Evolutionary conservation across 2,797 vertebrate species (phyloP).

Genomic region (Vireo griseus): DNA sequence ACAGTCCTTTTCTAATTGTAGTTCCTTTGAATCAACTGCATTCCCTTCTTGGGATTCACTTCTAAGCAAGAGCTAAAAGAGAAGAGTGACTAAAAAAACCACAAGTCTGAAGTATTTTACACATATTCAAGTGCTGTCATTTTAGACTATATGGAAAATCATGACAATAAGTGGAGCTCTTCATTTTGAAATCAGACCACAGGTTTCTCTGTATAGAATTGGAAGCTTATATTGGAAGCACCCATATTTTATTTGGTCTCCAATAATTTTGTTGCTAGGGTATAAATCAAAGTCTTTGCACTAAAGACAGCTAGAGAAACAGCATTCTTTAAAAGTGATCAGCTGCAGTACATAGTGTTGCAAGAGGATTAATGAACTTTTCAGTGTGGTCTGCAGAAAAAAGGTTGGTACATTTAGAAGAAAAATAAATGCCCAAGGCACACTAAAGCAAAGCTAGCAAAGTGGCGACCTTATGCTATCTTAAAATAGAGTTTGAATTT

Average conservation of each 20-base stretch:
- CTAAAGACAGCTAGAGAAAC: background rate
- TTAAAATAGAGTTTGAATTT: background rate
- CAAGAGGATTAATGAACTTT: background rate
- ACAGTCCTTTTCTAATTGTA: background rate
- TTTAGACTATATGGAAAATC: background rate
- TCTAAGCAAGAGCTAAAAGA: background rate
- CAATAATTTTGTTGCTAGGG: background rate
- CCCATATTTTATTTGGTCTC: background rate
- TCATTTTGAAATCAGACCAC: background rate
- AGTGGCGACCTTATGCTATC: fast-evolving
- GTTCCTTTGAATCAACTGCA: background rate
- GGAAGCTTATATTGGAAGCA: background rate
- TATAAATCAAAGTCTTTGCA: background rate
- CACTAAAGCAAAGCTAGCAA: background rate
- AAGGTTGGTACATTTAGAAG: background rate
- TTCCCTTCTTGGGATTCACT: background rate
- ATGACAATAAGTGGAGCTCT: background rate
- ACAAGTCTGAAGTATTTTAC: background rate
- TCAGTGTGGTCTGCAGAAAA: background rate
- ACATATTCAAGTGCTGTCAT: background rate
- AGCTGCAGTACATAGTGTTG: background rate
- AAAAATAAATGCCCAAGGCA: background rate
- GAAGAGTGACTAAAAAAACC: background rate
- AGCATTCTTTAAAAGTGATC: background rate
- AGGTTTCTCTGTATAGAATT: background rate